A percentile compares a stretch with the other conserved stretches of the same genome.
Conservation (phyloP, 2,888 invertebrate species). For the Halictus quadricinctus region DNA sequence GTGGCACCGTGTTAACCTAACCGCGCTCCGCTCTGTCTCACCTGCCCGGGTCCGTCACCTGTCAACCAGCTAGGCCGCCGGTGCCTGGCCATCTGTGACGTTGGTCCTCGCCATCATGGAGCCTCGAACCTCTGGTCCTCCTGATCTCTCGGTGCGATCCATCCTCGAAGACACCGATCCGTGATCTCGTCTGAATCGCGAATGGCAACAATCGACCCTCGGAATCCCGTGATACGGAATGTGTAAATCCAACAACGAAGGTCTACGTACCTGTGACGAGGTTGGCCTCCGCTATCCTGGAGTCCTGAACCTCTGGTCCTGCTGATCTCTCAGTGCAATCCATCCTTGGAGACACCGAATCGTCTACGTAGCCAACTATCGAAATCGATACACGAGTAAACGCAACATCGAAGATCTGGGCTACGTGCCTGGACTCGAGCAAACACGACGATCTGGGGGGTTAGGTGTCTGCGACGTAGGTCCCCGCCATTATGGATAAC, state of each 20-base stretch:
- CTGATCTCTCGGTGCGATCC: background rate
- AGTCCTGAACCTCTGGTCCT: background rate
- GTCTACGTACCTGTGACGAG: background rate
- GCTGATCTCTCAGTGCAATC: no score
- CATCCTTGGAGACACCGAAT: no score
- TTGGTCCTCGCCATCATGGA: background rate
- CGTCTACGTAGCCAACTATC: background rate
- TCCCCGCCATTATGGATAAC: background rate
- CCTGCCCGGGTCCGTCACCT: slow-evolving; percentile 10
- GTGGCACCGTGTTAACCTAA: slow-evolving; percentile 22
- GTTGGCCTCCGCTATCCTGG: background rate
- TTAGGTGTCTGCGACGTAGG: background rate
- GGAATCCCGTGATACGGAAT: no score
- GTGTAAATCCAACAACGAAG: no score
- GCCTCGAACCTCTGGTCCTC: background rate
- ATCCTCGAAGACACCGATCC: background rate
- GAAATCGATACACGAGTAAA: background rate
- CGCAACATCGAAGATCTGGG: background rate
- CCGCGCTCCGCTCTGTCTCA: slow-evolving; percentile 5
- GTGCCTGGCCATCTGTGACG: background rate
- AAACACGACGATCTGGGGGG: background rate
- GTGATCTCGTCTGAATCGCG: no score
- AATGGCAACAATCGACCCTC: no score
- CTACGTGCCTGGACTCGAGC: no score
- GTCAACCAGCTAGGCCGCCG: slow-evolving; percentile 10